These are phyloP conservation scores for Spialia ferax DNA, from an alignment of 2,888 invertebrate species.

Conservation along the genomic window DNA sequence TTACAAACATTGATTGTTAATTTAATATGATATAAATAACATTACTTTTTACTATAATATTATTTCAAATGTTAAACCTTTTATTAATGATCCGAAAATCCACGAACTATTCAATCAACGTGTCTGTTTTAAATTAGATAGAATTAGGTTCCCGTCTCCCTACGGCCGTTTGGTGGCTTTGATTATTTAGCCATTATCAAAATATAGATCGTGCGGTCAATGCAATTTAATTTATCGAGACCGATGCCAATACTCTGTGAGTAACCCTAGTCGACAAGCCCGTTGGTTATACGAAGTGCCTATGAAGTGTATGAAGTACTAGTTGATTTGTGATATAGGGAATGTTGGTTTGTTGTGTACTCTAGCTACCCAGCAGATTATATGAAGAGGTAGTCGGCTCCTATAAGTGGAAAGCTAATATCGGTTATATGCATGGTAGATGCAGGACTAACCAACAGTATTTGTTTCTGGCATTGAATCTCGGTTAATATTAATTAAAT, in stretches of 20 bases:
- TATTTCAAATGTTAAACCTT: not conserved
- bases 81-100: constrained; percentile 19
- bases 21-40: not conserved
- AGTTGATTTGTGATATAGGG: constrained; percentile 25
- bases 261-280: constrained; percentile 22
- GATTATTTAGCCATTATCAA: constrained; percentile 77
- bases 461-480: constrained; percentile 62
- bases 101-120: constrained; percentile 42
- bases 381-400: constrained; percentile 18
- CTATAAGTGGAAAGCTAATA: constrained; percentile 19
- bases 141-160: constrained; percentile 54
- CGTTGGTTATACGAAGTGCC: constrained; percentile 18
- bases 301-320: constrained; percentile 2
- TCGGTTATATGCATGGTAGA: constrained; percentile 27
- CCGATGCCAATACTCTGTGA: constrained; percentile 13
- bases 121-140: constrained; percentile 59
- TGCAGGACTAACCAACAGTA: constrained; percentile 53
- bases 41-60: no score
- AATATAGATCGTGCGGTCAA: constrained; percentile 58
- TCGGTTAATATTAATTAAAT: constrained; percentile 60
- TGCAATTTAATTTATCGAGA: constrained; percentile 77
- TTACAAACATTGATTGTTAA: constrained; percentile 1
- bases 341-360: constrained; percentile 48
- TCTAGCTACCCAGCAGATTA: constrained; percentile 19
- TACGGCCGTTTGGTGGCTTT: constrained; percentile 52